Base-by-base conservation (phyloP, 2,888 invertebrate species). In the Cosmopolites sordidus region DNA sequence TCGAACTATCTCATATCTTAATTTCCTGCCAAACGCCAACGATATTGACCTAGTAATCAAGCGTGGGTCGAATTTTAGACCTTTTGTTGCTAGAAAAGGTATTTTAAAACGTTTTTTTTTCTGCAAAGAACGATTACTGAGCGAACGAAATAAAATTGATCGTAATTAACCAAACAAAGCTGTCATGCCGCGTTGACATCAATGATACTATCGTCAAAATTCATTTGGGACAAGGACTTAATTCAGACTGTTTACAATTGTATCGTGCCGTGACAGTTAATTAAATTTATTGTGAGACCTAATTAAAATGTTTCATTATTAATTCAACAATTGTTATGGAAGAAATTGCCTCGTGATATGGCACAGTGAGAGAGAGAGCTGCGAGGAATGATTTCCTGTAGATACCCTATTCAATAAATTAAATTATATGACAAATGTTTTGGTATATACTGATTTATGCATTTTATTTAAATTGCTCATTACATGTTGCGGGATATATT, bases 191-290 rank as follows among this genome's bases (percentile, higher is more conserved):
- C 49, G 49, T 37, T 54, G 54, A 50, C 54, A 50, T 49, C 45
- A 17, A 49, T 42, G 44, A 30, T 49, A 18, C 45, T 16, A 54
- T 59, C 60, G 54, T 58, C 48, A 61, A 60, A 62, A 12, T 62
- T 55, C 59, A 60, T 59, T 61, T 58, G 51, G 56, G 56, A 54
- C 54, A 48, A 49, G 45, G 50, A 51, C 60, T 58, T 59, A 60
- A 60, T 58, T 58, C 54, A 55, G 54, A 58, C 58, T 61, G 58
- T 62, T 58, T 60, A 60, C 60, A 63, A 59, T 60, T 60, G 59
- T 61, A 58, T 59, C 61, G 58, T 55, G 54, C 56, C 60, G 61
- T 63, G 61, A 51, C 62, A 59, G 54, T 62, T 62, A 62, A 62
- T 62, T 63, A 60, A 62, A 62, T 62, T 62, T 59, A 62, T 63